Evolutionary conservation across 1,140 invertebrate genomes (phyloP), one percentile per base, ranked within the genome.

Genomic region (Lepeophtheirus salmonis): DNA sequence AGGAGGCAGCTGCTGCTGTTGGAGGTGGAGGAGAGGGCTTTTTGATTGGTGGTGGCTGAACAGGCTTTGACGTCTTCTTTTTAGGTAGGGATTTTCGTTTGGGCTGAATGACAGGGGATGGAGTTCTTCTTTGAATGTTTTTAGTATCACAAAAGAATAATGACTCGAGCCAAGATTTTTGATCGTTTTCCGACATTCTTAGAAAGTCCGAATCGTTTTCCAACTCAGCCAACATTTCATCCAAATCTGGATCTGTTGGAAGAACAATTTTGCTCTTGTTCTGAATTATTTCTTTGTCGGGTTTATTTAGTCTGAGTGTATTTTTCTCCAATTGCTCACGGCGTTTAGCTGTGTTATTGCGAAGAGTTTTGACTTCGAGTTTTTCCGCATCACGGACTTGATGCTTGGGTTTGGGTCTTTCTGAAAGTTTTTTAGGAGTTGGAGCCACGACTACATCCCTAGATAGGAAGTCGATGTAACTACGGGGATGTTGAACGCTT

Each of bases 101-200:
- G 30, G 30, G 10, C 30, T 41, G 10, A n/a, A n/a, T n/a, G n/a
- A 12, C n/a, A 41, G n/a, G 10, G 10, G n/a, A n/a, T 41, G 10
- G 10, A 41, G 10, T 41, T 10, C 30, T 41, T 41, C 10, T n/a
- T n/a, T 41, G 30, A 10, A 12, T 41, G n/a, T 10, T 12, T 10
- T 10, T 10, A 41, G 52, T 54, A 20, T 54, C 52, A 3, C 18
- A 22, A 22, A 57, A 57, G 55, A 57, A 57, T 12, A 57, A n/a
- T n/a, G 55, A 57, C 16, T 57, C 55, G 12, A 57, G 26, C 55
- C 55, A 57, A 16, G 55, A 14, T 4, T 26, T 23, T 21, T 57
- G 55, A n/a, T 57, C 55, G 20, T 57, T 57, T 3, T 57, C 55
- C 3, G 55, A 26, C 22, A 57, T 14, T n/a, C 26, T 23, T 22